A percentile compares a stretch with the other conserved stretches of the same genome.
Conservation (phyloP, 1,140 invertebrate genomes). For the Oreohelix idahoensis region DNA sequence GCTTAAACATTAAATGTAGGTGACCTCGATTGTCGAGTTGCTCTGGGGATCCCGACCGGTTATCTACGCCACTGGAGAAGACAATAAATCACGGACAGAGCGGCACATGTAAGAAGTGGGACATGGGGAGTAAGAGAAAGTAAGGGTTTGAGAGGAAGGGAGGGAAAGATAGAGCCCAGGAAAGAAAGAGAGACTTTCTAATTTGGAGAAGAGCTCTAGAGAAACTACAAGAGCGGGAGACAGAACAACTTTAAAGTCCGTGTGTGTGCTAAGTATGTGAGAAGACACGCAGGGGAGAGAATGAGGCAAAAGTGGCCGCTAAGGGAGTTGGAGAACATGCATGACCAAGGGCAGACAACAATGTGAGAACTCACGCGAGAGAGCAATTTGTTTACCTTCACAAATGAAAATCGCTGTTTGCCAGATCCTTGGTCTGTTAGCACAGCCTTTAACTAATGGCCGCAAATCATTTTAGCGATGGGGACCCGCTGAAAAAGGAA, state of each 20-base stretch:
- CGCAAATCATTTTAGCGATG: slow-evolving; percentile 31
- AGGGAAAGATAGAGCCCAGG: not conserved
- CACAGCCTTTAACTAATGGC: slow-evolving; percentile 27
- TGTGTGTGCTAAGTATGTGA: not conserved
- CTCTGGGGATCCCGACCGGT: no score
- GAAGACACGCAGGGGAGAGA: not conserved
- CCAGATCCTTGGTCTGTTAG: slow-evolving; percentile 23
- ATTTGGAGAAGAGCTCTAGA: not conserved
- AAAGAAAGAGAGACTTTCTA: not conserved
- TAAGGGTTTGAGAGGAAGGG: no score
- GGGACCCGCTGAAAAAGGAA: slow-evolving; percentile 4
- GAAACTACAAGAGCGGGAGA: not conserved
- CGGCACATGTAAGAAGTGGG: no score
- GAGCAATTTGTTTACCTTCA: slow-evolving; percentile 25
- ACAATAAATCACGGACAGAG: no score
- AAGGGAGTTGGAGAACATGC: slow-evolving; percentile 12
- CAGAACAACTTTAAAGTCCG: not conserved
- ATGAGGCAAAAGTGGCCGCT: not conserved
- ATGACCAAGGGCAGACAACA: slow-evolving; percentile 3
- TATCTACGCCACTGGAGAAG: no score
- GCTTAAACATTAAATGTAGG: no score
- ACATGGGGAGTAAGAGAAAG: no score
- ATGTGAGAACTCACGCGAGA: slow-evolving; percentile 9
- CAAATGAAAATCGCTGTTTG: slow-evolving; percentile 33
- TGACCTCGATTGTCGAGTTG: no score